Base-by-base conservation (phyloP, 2,888 invertebrate genomes). In the Cenopis cana region DNA sequence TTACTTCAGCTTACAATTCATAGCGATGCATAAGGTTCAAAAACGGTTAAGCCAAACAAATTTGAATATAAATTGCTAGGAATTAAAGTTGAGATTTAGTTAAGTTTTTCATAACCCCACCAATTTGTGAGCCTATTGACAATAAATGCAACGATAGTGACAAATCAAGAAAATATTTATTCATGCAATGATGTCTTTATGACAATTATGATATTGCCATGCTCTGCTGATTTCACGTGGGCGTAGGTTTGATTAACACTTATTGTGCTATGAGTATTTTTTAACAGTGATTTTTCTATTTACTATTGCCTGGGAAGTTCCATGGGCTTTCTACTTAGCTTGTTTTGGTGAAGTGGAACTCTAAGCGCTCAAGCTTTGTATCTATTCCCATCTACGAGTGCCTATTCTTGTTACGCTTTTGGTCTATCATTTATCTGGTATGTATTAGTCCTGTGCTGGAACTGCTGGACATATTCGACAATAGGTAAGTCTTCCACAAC, bases 111-210 rank as follows among this genome's bases (percentile, higher is more conserved):
- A n/a, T 1, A 69, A 69, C 38, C 20, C 24, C 17, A 54, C 33
- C 70, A 70, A 70, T 70, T 70, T 70, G 65, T 70, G 60, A 17
- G 59, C 41, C 50, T 59, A 60, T 60, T 60, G 65, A 36, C 59
- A 70, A 66, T 70, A 60, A 66, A 60, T 55, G 59, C 52, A 69
- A 14, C 36, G 64, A 69, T 64, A 64, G 41, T 52, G 17, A 46
- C 49, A 54, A 59, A 70, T 60, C 59, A 70, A 54, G 70, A 65
- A 60, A 70, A 65, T 65, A 70, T 70, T 59, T 65, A 59, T 60
- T 59, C 54, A 41, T 54, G 38, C 65, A 54, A 70, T 55, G 57
- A 69, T 70, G 62, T 56, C 65, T 69, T 54, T 59, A 69, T 70
- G 54, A 54, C 38, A 57, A 33, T 33, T 33, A 33, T 33, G 33